phyloP scores from a whole-genome alignment of 2,888 invertebrate genomes.

The Caradrina clavipalpis region DNA sequence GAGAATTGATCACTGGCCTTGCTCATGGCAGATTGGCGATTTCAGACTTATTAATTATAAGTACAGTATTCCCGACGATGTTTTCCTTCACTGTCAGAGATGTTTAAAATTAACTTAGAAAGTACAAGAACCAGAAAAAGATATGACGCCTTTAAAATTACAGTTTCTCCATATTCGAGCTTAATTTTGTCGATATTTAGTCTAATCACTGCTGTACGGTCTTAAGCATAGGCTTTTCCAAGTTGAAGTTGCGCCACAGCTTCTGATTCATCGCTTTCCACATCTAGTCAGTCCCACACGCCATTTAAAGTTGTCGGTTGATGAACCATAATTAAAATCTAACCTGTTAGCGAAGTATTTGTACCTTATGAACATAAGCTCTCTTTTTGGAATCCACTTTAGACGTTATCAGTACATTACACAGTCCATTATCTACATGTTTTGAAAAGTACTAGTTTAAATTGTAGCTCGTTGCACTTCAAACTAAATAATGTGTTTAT shows the following conservation, averaged over 20 bases:
- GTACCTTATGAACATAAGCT: neutral
- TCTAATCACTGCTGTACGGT: neutral
- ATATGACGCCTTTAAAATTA: too few relatives aligned
- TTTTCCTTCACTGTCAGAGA: too few relatives aligned
- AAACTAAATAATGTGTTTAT: conserved; percentile 31
- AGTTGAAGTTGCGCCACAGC: neutral
- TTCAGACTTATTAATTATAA: too few relatives aligned
- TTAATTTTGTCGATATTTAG: neutral
- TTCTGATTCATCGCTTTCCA: neutral
- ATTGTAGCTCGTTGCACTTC: conserved; percentile 23
- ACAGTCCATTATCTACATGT: neutral
- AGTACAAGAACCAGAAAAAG: too few relatives aligned
- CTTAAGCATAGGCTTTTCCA: neutral
- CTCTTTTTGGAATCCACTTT: neutral
- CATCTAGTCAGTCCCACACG: neutral
- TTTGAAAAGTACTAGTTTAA: conserved; percentile 12
- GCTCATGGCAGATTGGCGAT: too few relatives aligned
- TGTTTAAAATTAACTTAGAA: too few relatives aligned
- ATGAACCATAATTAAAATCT: neutral
- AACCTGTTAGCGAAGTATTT: neutral
- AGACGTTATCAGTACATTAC: neutral
- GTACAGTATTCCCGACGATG: too few relatives aligned
- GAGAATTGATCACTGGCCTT: too few relatives aligned
- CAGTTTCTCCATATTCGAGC: neutral
- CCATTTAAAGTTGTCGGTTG: neutral